A percentile compares a stretch with the other conserved stretches of the same genome.
These are phyloP conservation scores for Hypanus sabinus DNA, from an alignment of 2,113 vertebrate species.

Conservation along the genomic window DNA sequence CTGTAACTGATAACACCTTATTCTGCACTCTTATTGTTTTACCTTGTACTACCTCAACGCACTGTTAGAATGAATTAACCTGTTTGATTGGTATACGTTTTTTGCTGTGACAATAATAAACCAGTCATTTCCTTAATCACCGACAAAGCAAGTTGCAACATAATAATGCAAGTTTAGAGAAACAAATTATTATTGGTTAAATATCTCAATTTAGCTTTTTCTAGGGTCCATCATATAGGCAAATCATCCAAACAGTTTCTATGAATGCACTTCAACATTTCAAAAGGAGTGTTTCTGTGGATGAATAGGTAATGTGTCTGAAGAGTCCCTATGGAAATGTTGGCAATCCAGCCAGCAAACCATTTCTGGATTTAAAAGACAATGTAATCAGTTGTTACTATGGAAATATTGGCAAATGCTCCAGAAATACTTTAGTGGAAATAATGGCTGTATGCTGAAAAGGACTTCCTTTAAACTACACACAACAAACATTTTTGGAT, in stretches of 20 bases:
- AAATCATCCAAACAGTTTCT: not conserved
- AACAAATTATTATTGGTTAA: not conserved
- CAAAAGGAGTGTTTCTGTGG: not conserved
- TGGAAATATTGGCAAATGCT: conserved; percentile 30
- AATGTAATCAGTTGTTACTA: conserved; percentile 23
- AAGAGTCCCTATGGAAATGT: conserved; percentile 19
- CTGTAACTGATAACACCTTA: too few species aligned
- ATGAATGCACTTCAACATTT: conserved; percentile 18
- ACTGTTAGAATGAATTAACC: too few species aligned
- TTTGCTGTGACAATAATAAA: not conserved
- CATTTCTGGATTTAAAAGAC: conserved; percentile 7
- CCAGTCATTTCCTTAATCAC: not conserved
- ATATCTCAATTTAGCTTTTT: not conserved
- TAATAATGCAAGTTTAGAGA: not conserved
- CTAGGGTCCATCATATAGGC: not conserved
- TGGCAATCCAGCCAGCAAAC: conserved; percentile 15
- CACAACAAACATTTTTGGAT: not conserved
- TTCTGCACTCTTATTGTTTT: too few species aligned
- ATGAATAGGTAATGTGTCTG: conserved; percentile 3
- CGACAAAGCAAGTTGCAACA: not conserved
- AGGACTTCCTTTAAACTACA: conserved; percentile 7
- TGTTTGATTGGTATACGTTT: too few species aligned
- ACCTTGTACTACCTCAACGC: too few species aligned
- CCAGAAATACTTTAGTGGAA: conserved; percentile 10
- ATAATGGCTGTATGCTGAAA: conserved; percentile 6